Evolutionary conservation across 1,140 invertebrate genomes (phyloP).

Genomic region (Scaptomyza pallida): DNA sequence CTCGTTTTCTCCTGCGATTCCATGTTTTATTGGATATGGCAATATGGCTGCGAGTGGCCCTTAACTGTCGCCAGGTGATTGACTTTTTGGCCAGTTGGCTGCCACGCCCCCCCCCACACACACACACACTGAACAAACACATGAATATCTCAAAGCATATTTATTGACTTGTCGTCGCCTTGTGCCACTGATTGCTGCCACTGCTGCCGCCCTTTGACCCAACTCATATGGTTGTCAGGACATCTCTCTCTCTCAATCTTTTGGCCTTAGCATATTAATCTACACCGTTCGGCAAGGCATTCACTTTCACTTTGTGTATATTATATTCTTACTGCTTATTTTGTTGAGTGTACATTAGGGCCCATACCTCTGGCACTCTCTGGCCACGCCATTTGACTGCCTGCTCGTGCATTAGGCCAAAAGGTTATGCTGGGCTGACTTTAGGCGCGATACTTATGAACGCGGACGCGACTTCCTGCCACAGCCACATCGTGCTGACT

Average conservation of each 20-base stretch:
- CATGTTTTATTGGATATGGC: slow-evolving; percentile 1
- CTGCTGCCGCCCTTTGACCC: slow-evolving; percentile 56
- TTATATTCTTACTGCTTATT: too few species aligned
- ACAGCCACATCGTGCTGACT: background rate
- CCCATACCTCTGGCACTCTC: background rate
- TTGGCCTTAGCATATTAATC: slow-evolving; percentile 21
- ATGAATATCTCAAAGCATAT: slow-evolving; percentile 75
- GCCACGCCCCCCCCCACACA: too few species aligned
- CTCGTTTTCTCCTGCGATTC: slow-evolving; percentile 16
- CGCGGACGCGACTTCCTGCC: slow-evolving; percentile 19
- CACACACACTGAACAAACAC: slow-evolving; percentile 18
- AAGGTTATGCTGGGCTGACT: slow-evolving; percentile 42
- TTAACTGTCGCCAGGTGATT: slow-evolving; percentile 66
- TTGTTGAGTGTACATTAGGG: too few species aligned
- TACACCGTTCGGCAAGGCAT: background rate
- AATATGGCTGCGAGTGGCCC: slow-evolving; percentile 46
- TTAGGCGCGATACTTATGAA: slow-evolving; percentile 37
- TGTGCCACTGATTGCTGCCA: slow-evolving; percentile 10
- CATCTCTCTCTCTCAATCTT: too few species aligned
- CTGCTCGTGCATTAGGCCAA: slow-evolving; percentile 79
- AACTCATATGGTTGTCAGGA: slow-evolving; percentile 65
- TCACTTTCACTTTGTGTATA: too few species aligned
- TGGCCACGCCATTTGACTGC: slow-evolving; percentile 75
- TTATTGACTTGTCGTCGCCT: slow-evolving; percentile 76
- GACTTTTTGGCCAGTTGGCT: slow-evolving; percentile 27